phyloP scores from a whole-genome alignment of 2,113 vertebrate genomes.

The Myiopsitta monachus region DNA sequence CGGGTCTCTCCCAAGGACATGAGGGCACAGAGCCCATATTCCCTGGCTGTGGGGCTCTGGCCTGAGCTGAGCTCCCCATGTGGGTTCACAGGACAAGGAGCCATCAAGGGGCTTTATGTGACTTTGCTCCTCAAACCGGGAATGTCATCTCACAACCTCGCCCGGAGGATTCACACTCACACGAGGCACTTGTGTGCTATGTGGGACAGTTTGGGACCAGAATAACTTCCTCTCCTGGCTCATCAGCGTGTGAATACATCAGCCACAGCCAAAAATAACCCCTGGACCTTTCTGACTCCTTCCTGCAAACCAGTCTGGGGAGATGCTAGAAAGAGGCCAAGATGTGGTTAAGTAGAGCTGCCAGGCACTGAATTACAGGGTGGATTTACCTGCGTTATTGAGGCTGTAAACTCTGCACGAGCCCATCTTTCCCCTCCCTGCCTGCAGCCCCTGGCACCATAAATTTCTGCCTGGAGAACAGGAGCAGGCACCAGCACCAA shows the following conservation, averaged over 20 bases:
- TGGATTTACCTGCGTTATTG: neutral
- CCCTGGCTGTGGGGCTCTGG: neutral
- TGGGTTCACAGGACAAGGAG: neutral
- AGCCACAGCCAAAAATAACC: conserved; percentile 41
- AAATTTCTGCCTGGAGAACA: neutral
- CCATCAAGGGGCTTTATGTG: neutral
- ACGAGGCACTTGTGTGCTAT: neutral
- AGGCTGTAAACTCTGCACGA: neutral
- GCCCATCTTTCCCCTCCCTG: neutral
- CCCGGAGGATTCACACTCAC: neutral
- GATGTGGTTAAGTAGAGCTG: neutral
- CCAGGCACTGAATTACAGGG: neutral
- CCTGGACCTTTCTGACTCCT: conserved; percentile 6
- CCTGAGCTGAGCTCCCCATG: rapidly evolving
- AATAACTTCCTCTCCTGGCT: conserved; percentile 28
- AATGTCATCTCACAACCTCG: neutral
- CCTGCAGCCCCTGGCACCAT: neutral
- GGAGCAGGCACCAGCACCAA: neutral
- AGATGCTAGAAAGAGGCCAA: neutral
- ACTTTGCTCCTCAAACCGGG: neutral
- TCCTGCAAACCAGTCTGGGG: neutral
- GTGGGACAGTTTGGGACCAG: conserved; percentile 49
- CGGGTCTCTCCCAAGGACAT: neutral
- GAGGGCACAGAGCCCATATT: neutral
- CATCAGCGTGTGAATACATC: neutral